phyloP scores from a whole-genome alignment of 2,113 vertebrate species.

The Hyperopisus bebe region DNA sequence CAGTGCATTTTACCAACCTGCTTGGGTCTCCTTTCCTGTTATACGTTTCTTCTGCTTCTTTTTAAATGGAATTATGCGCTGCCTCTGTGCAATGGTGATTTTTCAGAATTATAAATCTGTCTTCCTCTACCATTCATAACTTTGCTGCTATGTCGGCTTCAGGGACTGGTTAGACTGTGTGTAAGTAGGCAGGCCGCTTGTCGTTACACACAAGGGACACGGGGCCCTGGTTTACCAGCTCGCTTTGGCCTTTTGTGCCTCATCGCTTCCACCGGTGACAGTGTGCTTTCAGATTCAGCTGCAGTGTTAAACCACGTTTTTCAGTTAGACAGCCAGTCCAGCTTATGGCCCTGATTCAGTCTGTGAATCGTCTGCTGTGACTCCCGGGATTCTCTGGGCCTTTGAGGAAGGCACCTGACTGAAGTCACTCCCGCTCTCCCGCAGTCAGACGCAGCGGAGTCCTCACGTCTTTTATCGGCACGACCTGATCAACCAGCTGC shows the following conservation, averaged over 20 bases:
- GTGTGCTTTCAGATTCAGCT: background rate
- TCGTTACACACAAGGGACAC: background rate
- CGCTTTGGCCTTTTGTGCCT: background rate
- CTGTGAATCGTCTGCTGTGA: background rate
- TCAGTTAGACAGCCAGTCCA: background rate
- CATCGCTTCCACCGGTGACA: background rate
- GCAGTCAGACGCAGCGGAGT: slow-evolving; percentile 94
- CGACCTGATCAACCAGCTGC: slow-evolving; percentile 98
- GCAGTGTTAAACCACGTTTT: background rate
- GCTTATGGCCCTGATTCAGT: background rate
- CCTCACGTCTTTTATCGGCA: slow-evolving; percentile 98
- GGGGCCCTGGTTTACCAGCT: background rate
- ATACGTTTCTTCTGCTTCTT: slow-evolving; percentile 20
- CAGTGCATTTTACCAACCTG: background rate
- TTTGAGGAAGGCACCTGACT: background rate
- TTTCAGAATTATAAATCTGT: background rate
- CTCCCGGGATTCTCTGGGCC: background rate
- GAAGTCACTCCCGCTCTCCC: slow-evolving; percentile 38
- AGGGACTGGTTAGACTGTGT: background rate
- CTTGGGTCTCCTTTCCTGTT: slow-evolving; percentile 43
- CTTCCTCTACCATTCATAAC: background rate
- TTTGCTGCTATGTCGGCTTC: background rate
- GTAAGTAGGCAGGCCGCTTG: background rate
- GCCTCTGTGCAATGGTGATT: background rate
- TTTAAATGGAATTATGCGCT: background rate